These are phyloP conservation scores for Lepidothrix coronata DNA, from an alignment of 2,113 vertebrate species.

Conservation along the genomic window DNA sequence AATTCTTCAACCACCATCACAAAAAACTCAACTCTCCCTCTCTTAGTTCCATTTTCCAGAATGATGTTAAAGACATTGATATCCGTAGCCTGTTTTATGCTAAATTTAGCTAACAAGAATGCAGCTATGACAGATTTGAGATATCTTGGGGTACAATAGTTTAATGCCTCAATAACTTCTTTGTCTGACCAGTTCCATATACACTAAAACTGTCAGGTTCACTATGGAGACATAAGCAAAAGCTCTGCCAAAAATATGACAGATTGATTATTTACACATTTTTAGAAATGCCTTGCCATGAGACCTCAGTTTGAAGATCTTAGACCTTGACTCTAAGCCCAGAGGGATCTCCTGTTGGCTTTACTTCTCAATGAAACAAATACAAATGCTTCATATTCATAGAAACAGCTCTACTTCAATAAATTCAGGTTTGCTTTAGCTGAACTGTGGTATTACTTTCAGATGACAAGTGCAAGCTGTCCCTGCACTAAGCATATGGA, in stretches of 20 bases:
- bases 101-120: not conserved
- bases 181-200: not conserved
- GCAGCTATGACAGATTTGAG: not conserved
- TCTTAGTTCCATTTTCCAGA: not conserved
- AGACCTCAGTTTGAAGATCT: not conserved
- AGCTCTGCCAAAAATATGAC: not conserved
- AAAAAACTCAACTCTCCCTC: not conserved
- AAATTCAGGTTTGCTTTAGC: not conserved
- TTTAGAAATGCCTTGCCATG: not conserved
- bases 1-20: not conserved
- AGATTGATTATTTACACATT: not conserved
- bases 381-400: not conserved
- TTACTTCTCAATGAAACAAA: not conserved
- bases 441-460: not conserved
- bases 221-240: not conserved
- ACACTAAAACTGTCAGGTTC: not conserved
- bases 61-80: not conserved
- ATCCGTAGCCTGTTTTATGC: not conserved
- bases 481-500: not conserved
- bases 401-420: not conserved
- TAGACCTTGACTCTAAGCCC: not conserved
- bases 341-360: not conserved
- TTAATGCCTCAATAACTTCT: not conserved
- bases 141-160: not conserved
- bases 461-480: not conserved